Evolutionary conservation across 2,888 invertebrate genomes (phyloP), one percentile per base, ranked within the genome.

Genomic region (Allacma fusca): DNA sequence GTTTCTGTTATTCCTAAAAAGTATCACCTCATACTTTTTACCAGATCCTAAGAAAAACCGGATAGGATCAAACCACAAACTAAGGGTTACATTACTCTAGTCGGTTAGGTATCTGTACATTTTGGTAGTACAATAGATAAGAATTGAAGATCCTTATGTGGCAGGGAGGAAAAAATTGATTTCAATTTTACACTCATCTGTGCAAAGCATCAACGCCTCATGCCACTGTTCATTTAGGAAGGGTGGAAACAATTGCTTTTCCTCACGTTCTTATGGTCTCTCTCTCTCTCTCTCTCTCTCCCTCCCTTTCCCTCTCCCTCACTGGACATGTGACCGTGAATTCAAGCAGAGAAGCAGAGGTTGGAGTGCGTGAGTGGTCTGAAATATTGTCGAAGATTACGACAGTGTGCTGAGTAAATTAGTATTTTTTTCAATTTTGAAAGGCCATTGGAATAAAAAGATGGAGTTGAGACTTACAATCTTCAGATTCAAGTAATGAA

Each of bases 31-130:
- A 9, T 34, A 34, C 34, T 50, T 50, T 50, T 34, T 34, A 9
- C 34, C 9, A 34, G 4, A 34, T 34, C 5, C 50, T 50, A 5
- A 50, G 16, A n/a, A 50, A 1, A n/a, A 34, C 67, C 67, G 67
- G 67, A 67, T 29, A 67, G 34, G 67, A 34, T 19, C 26, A 67
- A 67, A 67, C 67, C 67, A 67, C 67, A 67, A 67, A 34, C 16
- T 67, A 29, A 34, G 23, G 67, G 67, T 29, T 34, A 34, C 16
- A n/a, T 67, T 67, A 29, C 67, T n/a, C n/a, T 29, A 19, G 2
- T 29, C 9, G 2, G 50, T n/a, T n/a, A 50, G 19, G 2, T 50
- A 5, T 13, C 4, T 50, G n/a, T 50, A 34, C 34, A 34, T 34
- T 34, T 34, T 34, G 9, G 34, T 34, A 34, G 9, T 9, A 34